Evolutionary conservation across 2,888 invertebrate genomes (phyloP).

Genomic region (Netelia virgata): DNA sequence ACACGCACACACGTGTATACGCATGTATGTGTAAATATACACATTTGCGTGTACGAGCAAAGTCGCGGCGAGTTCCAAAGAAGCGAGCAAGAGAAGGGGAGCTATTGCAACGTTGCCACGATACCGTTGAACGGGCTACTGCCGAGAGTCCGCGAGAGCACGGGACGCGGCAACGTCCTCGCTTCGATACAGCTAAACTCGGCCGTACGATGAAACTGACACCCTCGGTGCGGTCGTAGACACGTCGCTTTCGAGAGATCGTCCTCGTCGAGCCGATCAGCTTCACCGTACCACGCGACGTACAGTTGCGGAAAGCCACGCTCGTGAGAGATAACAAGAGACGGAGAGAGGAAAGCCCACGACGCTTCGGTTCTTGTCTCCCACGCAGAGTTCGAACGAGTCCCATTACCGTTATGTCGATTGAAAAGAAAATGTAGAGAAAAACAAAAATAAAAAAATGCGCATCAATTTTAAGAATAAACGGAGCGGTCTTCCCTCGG

Average conservation of each 20-base stretch:
- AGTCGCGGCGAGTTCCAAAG: constrained; percentile 28
- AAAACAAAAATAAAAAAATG: neutral
- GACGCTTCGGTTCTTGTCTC: constrained; percentile 46
- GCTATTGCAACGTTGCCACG: constrained; percentile 72
- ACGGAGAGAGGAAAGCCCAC: constrained; percentile 25
- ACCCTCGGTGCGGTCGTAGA: constrained; percentile 67
- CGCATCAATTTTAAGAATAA: no score
- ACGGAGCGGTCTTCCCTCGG: no score
- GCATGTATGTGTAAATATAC: neutral
- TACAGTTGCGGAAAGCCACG: neutral
- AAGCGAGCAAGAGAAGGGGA: constrained; percentile 61
- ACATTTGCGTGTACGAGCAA: no score
- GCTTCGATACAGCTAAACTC: constrained; percentile 6
- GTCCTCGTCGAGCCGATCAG: constrained; percentile 51
- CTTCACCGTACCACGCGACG: constrained; percentile 27
- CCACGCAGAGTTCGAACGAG: constrained; percentile 55
- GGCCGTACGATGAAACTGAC: constrained; percentile 47
- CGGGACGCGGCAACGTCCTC: constrained; percentile 70
- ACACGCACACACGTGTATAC: neutral
- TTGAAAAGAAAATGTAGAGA: neutral
- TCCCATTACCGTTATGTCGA: constrained; percentile 60
- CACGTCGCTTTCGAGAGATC: constrained; percentile 62
- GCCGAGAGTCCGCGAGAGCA: constrained; percentile 67
- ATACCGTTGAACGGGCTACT: constrained; percentile 59
- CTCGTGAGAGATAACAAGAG: constrained; percentile 9